These are phyloP conservation scores for Cyphomyrmex costatus DNA, from an alignment of 1,140 invertebrate species.

Conservation along the genomic window DNA sequence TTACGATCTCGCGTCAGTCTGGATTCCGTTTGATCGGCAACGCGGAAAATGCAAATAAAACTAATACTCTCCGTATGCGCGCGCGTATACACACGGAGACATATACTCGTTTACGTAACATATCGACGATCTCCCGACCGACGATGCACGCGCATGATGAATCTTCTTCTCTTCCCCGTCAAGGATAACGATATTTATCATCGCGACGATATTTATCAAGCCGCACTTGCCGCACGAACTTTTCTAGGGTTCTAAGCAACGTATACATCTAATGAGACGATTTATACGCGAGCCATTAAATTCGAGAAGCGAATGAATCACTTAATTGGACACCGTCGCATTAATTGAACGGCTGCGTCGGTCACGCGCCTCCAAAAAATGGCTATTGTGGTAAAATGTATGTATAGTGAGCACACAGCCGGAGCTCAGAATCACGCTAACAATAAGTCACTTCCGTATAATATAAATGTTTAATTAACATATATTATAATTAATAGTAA, in stretches of 20 bases:
- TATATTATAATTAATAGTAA: slow-evolving; percentile 28
- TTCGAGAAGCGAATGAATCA: slow-evolving; percentile 38
- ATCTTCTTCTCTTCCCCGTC: slow-evolving; percentile 13
- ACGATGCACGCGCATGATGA: neutral
- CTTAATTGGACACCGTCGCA: neutral
- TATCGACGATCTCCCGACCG: neutral
- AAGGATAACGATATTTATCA: slow-evolving; percentile 25
- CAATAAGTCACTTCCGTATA: slow-evolving; percentile 10
- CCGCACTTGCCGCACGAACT: neutral
- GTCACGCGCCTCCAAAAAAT: neutral
- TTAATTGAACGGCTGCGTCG: slow-evolving; percentile 33
- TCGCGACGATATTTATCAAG: neutral
- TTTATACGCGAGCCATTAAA: slow-evolving; percentile 23
- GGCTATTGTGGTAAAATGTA: neutral
- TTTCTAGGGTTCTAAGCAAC: neutral
- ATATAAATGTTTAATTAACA: slow-evolving; percentile 48
- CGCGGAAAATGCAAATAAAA: slow-evolving; percentile 42
- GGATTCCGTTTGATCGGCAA: slow-evolving; percentile 58
- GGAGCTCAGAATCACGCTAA: neutral
- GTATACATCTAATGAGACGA: slow-evolving; percentile 14
- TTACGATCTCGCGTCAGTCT: slow-evolving; percentile 25
- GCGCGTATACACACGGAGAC: neutral
- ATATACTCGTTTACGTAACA: slow-evolving; percentile 3
- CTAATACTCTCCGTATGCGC: neutral
- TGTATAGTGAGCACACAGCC: neutral